Conservation (phyloP, 2,888 invertebrate genomes). For the Melolontha melolontha region DNA sequence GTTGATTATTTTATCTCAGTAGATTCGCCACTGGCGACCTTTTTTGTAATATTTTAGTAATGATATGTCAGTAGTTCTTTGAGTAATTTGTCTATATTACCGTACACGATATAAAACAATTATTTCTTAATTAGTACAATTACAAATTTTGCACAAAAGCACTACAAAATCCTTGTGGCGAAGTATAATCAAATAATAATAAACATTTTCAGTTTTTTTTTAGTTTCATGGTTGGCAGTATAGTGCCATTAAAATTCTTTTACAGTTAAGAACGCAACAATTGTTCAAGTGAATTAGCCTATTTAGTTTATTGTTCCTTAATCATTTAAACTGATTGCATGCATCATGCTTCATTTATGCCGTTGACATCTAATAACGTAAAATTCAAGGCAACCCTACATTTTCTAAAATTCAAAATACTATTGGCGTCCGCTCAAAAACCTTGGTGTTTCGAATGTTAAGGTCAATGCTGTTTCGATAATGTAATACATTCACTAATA, state of each 20-base stretch:
- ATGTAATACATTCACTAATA: neutral
- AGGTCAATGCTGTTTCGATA: slow-evolving; percentile 34
- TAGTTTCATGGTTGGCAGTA: slow-evolving; percentile 5
- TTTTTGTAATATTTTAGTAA: no score
- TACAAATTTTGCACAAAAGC: no score
- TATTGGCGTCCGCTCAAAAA: slow-evolving; percentile 29
- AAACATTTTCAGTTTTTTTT: slow-evolving; percentile 14
- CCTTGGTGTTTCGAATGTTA: slow-evolving; percentile 19
- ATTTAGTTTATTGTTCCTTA: slow-evolving; percentile 19
- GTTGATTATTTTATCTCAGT: no score
- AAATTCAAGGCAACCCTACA: slow-evolving; percentile 17
- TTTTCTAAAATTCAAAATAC: slow-evolving; percentile 7
- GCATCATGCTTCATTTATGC: neutral
- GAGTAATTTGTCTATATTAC: no score
- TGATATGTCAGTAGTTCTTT: no score
- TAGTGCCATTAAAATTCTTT: slow-evolving; percentile 10
- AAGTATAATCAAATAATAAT: no score
- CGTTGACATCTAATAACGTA: neutral
- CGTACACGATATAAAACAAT: no score
- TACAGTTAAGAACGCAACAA: neutral
- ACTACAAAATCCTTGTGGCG: no score
- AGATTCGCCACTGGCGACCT: no score
- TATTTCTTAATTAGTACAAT: no score
- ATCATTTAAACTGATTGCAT: slow-evolving; percentile 2
- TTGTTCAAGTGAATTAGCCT: slow-evolving; percentile 7